A percentile compares a stretch with the other conserved stretches of the same genome.
Conservation (phyloP, 2,797 vertebrate species). For the Poecilia gillii region DNA sequence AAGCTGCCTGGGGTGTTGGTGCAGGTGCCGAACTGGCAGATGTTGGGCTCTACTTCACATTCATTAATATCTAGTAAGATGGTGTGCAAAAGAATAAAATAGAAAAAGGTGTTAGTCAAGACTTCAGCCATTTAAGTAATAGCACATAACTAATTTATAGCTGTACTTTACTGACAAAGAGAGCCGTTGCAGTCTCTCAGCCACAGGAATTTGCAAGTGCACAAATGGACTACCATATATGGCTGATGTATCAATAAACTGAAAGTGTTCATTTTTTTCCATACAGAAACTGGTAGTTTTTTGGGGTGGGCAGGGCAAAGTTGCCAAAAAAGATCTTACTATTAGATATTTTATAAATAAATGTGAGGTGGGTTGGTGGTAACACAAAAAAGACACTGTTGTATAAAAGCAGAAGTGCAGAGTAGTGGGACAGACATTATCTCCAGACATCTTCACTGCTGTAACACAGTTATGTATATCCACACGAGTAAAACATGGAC, state of each 20-base stretch:
- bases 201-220: neutral
- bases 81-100: neutral
- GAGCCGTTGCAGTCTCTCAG: neutral
- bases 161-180: neutral
- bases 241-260: neutral
- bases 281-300: neutral
- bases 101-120: neutral
- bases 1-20: constrained; percentile 93
- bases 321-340: neutral
- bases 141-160: neutral
- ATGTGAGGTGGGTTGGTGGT: neutral
- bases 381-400: neutral
- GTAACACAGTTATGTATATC: neutral
- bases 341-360: neutral
- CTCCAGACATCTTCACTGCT: neutral
- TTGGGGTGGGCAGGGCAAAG: neutral
- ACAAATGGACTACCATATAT: neutral
- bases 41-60: constrained; percentile 88
- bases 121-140: neutral
- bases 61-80: constrained; percentile 89
- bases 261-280: neutral
- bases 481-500: neutral
- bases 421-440: neutral
- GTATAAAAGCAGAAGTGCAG: neutral
- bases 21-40: constrained; percentile 92